Conservation (phyloP, 2,113 vertebrate species). For the Myotis brandtii region DNA sequence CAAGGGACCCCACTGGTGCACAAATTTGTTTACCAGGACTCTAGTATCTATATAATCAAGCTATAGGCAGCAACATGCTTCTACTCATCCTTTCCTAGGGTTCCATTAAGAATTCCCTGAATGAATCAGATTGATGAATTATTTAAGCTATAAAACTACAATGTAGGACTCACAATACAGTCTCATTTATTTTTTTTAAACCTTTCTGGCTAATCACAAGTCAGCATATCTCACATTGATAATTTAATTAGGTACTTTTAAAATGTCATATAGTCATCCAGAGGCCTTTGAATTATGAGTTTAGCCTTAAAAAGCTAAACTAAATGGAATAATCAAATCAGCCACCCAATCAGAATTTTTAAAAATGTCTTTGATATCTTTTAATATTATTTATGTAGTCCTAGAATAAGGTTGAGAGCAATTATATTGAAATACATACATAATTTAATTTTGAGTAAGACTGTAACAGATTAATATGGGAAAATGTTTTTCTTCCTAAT, state of each 20-base stretch:
- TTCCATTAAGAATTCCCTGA: neutral
- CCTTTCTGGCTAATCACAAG: neutral
- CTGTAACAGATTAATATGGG: neutral
- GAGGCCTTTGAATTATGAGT: neutral
- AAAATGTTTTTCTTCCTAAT: neutral
- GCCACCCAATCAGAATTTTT: neutral
- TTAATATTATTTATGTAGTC: neutral
- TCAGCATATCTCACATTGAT: neutral
- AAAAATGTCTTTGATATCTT: neutral
- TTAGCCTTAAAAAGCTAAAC: slow-evolving; percentile 17
- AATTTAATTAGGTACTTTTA: slow-evolving; percentile 33
- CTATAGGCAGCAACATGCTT: neutral
- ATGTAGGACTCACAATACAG: neutral
- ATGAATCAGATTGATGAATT: neutral
- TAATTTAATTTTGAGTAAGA: slow-evolving; percentile 15
- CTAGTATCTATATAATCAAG: neutral
- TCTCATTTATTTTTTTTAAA: neutral
- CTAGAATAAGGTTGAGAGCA: neutral
- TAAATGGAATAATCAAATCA: neutral
- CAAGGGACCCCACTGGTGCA: too few relatives aligned
- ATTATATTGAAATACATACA: neutral
- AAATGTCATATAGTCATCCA: neutral
- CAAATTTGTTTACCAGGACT: too few relatives aligned
- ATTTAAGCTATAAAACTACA: neutral
- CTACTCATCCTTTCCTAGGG: neutral